These are phyloP conservation scores for Theristicus caerulescens DNA, from an alignment of 2,113 vertebrate species.

Conservation along the genomic window DNA sequence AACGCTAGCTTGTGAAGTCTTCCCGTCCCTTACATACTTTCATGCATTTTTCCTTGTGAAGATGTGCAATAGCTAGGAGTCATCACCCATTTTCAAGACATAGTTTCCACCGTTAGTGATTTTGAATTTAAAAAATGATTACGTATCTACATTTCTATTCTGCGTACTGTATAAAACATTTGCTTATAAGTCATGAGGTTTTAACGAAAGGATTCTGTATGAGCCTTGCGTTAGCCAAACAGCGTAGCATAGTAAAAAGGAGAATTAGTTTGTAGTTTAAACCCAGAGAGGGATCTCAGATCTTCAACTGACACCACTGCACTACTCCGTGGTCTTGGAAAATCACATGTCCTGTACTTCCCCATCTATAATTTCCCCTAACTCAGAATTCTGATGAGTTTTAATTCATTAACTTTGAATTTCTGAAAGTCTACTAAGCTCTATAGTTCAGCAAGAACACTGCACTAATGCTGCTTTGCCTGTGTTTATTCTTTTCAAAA, in stretches of 20 bases:
- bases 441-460: background rate
- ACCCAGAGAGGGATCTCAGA: background rate
- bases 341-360: background rate
- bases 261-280: background rate
- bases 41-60: background rate
- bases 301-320: background rate
- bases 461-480: background rate
- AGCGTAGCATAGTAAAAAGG: background rate
- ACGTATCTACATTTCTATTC: background rate
- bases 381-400: background rate
- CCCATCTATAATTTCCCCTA: background rate
- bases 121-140: background rate
- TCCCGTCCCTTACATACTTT: background rate
- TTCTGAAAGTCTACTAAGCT: background rate
- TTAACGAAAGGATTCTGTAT: background rate
- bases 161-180: background rate
- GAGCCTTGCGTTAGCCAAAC: background rate
- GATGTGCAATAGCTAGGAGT: background rate
- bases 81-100: background rate
- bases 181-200: background rate
- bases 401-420: background rate
- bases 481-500: background rate
- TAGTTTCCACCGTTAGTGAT: background rate
- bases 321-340: background rate
- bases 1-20: background rate